Evolutionary conservation across 2,888 invertebrate genomes (phyloP).

Genomic region (Mayetiola destructor): DNA sequence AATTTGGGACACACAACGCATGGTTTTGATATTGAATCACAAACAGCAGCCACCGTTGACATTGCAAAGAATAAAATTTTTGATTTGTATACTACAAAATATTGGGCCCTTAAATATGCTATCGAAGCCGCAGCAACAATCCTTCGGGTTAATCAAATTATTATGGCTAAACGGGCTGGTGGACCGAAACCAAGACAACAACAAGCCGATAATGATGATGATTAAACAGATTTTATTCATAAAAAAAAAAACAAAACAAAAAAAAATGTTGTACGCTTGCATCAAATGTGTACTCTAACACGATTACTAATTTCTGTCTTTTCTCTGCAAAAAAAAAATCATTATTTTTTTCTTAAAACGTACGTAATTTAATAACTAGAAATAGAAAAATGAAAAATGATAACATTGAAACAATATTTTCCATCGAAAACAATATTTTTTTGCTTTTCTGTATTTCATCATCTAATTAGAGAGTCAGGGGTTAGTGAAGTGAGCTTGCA

Average conservation of each 20-base stretch:
- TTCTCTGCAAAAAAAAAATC: too few species aligned
- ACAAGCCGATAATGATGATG: constrained; percentile 52
- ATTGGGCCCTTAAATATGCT: constrained; percentile 92
- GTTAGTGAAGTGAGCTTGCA: too few species aligned
- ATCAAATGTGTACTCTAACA: too few species aligned
- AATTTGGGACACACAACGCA: constrained; percentile 62
- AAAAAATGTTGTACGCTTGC: too few species aligned
- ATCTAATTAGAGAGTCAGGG: too few species aligned
- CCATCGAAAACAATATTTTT: too few species aligned
- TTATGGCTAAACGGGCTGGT: constrained; percentile 94
- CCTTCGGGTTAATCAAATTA: constrained; percentile 90
- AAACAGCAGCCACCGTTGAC: constrained; percentile 55
- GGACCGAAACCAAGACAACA: constrained; percentile 73
- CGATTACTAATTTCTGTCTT: too few species aligned
- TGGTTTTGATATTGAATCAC: constrained; percentile 81
- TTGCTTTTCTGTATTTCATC: too few species aligned
- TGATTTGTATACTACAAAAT: constrained; percentile 73
- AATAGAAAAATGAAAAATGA: too few species aligned
- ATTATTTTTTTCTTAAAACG: too few species aligned
- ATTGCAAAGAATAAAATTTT: constrained; percentile 60
- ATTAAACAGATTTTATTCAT: neutral
- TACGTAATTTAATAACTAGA: too few species aligned
- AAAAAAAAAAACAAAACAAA: neutral
- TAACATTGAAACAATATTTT: too few species aligned
- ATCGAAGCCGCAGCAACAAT: constrained; percentile 85